These are phyloP conservation scores for Paramormyrops kingsleyae DNA, from an alignment of 2,113 vertebrate species.

Conservation along the genomic window DNA sequence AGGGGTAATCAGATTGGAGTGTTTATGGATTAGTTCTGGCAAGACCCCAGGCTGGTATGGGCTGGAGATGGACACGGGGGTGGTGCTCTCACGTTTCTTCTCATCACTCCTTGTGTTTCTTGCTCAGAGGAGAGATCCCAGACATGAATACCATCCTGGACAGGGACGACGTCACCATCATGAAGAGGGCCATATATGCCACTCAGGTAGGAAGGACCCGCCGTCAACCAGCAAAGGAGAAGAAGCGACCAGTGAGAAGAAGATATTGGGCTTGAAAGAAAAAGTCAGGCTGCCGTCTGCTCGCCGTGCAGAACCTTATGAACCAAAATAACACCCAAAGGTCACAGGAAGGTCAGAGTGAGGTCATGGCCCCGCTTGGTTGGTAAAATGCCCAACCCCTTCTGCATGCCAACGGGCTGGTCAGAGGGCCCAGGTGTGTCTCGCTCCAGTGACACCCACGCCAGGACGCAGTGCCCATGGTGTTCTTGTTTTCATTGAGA, in stretches of 20 bases:
- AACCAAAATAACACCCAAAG: constrained; percentile 21
- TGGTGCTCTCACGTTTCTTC: background rate
- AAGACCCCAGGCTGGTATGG: background rate
- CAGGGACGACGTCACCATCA: constrained; percentile 86
- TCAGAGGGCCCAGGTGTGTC: background rate
- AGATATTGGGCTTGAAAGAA: background rate
- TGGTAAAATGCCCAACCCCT: background rate
- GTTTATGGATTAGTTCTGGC: constrained; percentile 1
- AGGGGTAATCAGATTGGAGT: constrained; percentile 13
- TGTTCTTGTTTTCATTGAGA: constrained; percentile 34
- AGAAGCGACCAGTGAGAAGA: background rate
- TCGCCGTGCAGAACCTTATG: constrained; percentile 5
- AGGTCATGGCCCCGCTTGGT: background rate
- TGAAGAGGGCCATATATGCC: constrained; percentile 96
- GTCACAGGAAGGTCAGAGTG: constrained; percentile 24
- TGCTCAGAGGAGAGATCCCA: constrained; percentile 81
- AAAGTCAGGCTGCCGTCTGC: background rate
- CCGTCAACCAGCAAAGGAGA: background rate
- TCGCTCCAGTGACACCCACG: constrained; percentile 31
- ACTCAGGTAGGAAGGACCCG: constrained; percentile 74
- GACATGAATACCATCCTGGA: constrained; percentile 89
- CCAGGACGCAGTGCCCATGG: constrained; percentile 7
- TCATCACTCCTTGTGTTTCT: background rate
- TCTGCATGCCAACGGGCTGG: background rate
- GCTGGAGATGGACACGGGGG: background rate